A percentile compares a stretch with the other conserved stretches of the same genome.
Evolutionary conservation across 2,113 vertebrate genomes (phyloP).

Genomic region (Dolichallabes microphthalmus): DNA sequence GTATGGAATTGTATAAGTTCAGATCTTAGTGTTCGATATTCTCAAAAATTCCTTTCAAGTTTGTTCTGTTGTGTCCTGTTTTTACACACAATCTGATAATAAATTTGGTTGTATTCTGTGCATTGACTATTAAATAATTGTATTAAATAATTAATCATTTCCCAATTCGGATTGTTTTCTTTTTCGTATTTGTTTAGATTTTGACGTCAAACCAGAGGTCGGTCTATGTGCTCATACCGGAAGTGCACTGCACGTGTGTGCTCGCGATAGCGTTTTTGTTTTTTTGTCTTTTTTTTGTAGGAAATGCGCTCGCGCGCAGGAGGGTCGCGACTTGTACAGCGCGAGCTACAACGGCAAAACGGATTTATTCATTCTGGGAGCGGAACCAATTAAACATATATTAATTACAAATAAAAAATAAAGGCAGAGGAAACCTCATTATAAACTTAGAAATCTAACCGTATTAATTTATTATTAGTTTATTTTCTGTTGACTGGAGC

Average conservation of each 20-base stretch:
- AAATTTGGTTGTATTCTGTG: too few species aligned
- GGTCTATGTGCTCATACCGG: background rate
- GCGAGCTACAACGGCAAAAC: background rate
- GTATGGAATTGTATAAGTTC: too few species aligned
- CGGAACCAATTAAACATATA: background rate
- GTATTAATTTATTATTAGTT: background rate
- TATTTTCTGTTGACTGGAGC: background rate
- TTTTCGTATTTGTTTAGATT: background rate
- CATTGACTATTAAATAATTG: too few species aligned
- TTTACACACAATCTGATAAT: too few species aligned
- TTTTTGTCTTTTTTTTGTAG: background rate
- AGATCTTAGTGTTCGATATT: too few species aligned
- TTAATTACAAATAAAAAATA: background rate
- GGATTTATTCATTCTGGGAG: background rate
- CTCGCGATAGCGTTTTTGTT: background rate
- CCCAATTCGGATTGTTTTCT: background rate
- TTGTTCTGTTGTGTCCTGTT: too few species aligned
- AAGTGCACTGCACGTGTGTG: slow-evolving; percentile 17
- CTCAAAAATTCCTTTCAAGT: too few species aligned
- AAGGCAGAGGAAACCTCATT: background rate
- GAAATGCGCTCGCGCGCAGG: background rate
- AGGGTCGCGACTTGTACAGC: background rate
- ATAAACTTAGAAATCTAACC: background rate
- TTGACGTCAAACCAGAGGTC: background rate
- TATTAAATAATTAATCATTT: background rate